Evolutionary conservation across 2,888 invertebrate genomes (phyloP).

Genomic region (Agrotis ipsilon): DNA sequence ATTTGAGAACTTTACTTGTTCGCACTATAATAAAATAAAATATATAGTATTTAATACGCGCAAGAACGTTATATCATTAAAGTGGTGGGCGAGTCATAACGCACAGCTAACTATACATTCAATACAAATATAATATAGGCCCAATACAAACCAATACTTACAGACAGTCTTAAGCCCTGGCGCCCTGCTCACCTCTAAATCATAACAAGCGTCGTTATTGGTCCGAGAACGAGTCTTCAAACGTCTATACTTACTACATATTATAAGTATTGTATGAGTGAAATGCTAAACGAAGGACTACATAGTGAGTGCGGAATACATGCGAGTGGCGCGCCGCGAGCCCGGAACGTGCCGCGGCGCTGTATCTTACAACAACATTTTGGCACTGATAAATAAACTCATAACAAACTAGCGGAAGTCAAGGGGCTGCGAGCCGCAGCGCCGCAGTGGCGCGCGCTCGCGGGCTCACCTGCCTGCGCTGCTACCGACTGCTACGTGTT

Average conservation of each 20-base stretch:
- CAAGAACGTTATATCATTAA: slow-evolving; percentile 40
- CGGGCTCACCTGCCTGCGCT: slow-evolving; percentile 12
- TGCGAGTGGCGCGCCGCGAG: slow-evolving; percentile 21
- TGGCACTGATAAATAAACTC: slow-evolving; percentile 75
- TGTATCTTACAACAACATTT: slow-evolving; percentile 71
- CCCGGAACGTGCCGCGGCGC: background rate
- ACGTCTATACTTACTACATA: slow-evolving; percentile 45
- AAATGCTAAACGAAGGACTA: slow-evolving; percentile 59
- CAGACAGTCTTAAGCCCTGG: slow-evolving; percentile 69
- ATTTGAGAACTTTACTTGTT: slow-evolving; percentile 67
- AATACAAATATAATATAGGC: slow-evolving; percentile 67
- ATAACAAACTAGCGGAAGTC: slow-evolving; percentile 41
- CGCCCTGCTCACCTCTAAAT: slow-evolving; percentile 10
- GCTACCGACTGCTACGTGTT: slow-evolving; percentile 26
- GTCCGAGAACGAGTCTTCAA: slow-evolving; percentile 64
- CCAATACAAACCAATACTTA: slow-evolving; percentile 66
- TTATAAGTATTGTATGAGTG: slow-evolving; percentile 20
- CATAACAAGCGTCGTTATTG: slow-evolving; percentile 61
- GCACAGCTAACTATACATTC: slow-evolving; percentile 51
- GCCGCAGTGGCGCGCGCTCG: too few species aligned
- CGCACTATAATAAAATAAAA: slow-evolving; percentile 50
- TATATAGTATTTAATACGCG: slow-evolving; percentile 53
- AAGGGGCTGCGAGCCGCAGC: slow-evolving; percentile 4
- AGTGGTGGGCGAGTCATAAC: slow-evolving; percentile 41
- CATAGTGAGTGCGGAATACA: slow-evolving; percentile 31